Base-by-base conservation (phyloP, 2,888 invertebrate genomes). In the Invenusta paracnida region DNA sequence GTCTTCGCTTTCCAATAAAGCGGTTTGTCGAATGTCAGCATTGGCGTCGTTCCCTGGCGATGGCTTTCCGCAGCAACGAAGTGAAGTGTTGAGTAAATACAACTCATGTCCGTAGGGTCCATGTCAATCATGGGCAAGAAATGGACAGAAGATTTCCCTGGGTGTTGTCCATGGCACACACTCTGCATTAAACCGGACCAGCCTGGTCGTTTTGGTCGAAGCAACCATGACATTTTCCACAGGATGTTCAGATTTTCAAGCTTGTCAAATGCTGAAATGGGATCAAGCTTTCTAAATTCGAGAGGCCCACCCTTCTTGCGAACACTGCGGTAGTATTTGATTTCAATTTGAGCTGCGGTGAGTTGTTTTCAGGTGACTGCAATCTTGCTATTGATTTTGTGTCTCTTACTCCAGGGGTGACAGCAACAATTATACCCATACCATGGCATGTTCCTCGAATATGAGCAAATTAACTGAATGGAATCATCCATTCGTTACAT, bases 51-150 rank as follows among this genome's bases (percentile, higher is more conserved):
- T 0, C 81, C 29, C 30, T 88, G 85, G 11, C 81, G 30, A 13
- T 29, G 67, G 0, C 86, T 81, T 30, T 88, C 87, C 0, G 85
- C 66, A 23, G 82, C 67, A 0, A 88, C 85, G 30, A 86, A 88
- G 11, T 82, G 23, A 5, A 88, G 73, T 13, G 88, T 87, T 29
- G 87, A 87, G 48, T 86, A 87, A 0, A 88, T 87, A 73, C 88
- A 67, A 0, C 87, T 84, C 25, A 87, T n/a, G 67, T 88, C 86
- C 27, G 67, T 87, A 30, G 88, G 87, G 29, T 87, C 84, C 87
- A 88, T 85, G 83, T 89, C 88, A 5, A 88, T 88, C 87, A 89
- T 88, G 2, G 88, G 88, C 29, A 88, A 81, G 82, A 88, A 89
- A 0, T 30, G 81, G 5, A 89, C 66, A n/a, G 86, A 79, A 11